phyloP scores from a whole-genome alignment of 1,140 invertebrate genomes.

The Tetramorium parvispinum region DNA sequence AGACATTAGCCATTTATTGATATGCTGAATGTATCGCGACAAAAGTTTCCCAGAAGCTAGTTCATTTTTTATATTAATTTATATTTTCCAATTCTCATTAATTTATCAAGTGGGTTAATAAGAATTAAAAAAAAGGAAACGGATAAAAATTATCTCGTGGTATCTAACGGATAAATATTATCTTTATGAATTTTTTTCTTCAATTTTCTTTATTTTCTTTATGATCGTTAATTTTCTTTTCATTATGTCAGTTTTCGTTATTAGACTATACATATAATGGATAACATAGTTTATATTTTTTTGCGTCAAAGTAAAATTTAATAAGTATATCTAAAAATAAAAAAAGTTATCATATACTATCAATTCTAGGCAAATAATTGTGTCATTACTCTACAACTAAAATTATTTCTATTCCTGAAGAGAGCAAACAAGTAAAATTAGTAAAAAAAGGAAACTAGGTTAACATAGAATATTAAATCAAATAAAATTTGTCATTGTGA shows the following conservation, averaged over 20 bases:
- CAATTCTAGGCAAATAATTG: neutral
- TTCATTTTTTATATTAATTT: neutral
- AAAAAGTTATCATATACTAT: neutral
- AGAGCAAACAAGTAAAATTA: neutral
- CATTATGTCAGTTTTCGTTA: neutral
- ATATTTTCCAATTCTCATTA: neutral
- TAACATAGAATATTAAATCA: neutral
- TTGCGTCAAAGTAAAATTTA: neutral
- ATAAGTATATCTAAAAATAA: no score
- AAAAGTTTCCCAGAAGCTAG: neutral
- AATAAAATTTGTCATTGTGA: neutral
- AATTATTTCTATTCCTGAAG: neutral
- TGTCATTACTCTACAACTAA: neutral
- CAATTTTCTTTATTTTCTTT: neutral
- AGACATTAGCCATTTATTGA: conserved; percentile 23
- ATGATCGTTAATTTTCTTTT: neutral
- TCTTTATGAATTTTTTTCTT: neutral
- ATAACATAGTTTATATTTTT: neutral
- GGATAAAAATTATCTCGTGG: neutral
- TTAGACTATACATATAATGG: neutral
- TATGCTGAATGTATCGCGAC: conserved; percentile 6
- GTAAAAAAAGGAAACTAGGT: neutral
- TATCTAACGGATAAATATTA: no score
- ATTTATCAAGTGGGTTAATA: neutral
- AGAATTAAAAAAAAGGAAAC: neutral